These are phyloP conservation scores for Tenthredo amoena DNA, from an alignment of 2,888 invertebrate species.

Conservation along the genomic window DNA sequence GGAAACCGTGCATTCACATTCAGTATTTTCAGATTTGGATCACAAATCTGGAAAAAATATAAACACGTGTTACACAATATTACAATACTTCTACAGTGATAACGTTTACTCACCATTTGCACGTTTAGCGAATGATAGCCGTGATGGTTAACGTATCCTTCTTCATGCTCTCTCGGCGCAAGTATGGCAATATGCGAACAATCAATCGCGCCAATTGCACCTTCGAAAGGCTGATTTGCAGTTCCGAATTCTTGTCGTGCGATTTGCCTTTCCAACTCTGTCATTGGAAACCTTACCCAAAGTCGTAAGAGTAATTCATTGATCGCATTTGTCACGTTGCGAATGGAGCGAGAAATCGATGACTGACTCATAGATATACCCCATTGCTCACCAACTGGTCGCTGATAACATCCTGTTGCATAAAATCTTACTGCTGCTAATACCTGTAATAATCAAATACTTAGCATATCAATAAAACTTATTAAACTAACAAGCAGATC, in stretches of 20 bases:
- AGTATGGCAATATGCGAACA: slow-evolving; percentile 49
- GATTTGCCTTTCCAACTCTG: slow-evolving; percentile 31
- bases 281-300: slow-evolving; percentile 51
- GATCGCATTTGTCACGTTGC: slow-evolving; percentile 20
- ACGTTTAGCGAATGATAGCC: too few relatives aligned
- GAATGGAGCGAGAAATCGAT: too few relatives aligned
- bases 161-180: slow-evolving; percentile 48
- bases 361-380: too few relatives aligned
- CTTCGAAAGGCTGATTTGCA: slow-evolving; percentile 54
- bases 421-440: neutral
- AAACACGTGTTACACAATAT: slow-evolving; percentile 21
- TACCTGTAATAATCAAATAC: neutral
- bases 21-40: slow-evolving; percentile 10
- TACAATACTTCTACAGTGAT: too few relatives aligned
- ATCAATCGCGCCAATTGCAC: slow-evolving; percentile 55
- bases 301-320: slow-evolving; percentile 24
- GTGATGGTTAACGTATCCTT: too few relatives aligned
- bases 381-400: too few relatives aligned
- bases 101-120: too few relatives aligned
- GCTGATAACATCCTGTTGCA: too few relatives aligned
- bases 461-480: too few relatives aligned
- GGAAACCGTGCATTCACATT: neutral
- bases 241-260: slow-evolving; percentile 50
- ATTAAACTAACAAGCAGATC: neutral
- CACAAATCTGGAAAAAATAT: neutral